Evolutionary conservation across 1,140 invertebrate species (phyloP), one percentile per base, ranked within the genome.

Genomic region (Pachyrhynchus sulphureomaculatus): DNA sequence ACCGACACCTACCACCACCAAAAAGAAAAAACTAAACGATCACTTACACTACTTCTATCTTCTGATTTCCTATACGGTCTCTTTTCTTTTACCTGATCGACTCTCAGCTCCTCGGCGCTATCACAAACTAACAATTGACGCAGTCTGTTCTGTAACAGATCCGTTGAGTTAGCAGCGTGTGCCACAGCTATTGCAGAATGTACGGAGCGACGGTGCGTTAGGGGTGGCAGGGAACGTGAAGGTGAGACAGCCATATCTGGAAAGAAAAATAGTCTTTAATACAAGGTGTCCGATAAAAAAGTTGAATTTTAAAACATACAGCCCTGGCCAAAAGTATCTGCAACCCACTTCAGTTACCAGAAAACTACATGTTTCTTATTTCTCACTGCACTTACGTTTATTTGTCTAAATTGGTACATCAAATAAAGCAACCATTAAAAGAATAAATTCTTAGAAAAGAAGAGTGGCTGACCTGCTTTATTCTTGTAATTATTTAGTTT

Each of bases 121-220:
- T 89, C 87, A 13, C 86, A 83, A 62, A 89, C 88, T 0, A 93
- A 76, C 37, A 93, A 77, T 62, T 88, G 80, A 17, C 90, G 79
- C 37, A 93, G 75, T 66, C 90, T 90, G 51, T 86, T 89, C 77
- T 93, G 90, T 58, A 92, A 76, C 47, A 90, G 84, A 69, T 91
- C 88, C 33, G 78, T 79, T 9, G 77, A 78, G 58, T 72, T 79
- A n/a, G 45, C 4, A 0, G 58, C n/a, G n/a, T 36, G 12, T 3
- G 36, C 18, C 5, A 13, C 5, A 21, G 55, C 26, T 9, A 36
- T 60, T 15, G 45, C 39, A 20, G 78, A 77, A 39, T 77, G 71
- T 24, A 78, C 68, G 44, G 76, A 76, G 23, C 72, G 62, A 24
- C 78, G 73, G 64, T 78, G 71, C 15, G 81, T 75, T 39, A 73